phyloP scores from a whole-genome alignment of 2,113 vertebrate species.

The Struthidea cinerea region DNA sequence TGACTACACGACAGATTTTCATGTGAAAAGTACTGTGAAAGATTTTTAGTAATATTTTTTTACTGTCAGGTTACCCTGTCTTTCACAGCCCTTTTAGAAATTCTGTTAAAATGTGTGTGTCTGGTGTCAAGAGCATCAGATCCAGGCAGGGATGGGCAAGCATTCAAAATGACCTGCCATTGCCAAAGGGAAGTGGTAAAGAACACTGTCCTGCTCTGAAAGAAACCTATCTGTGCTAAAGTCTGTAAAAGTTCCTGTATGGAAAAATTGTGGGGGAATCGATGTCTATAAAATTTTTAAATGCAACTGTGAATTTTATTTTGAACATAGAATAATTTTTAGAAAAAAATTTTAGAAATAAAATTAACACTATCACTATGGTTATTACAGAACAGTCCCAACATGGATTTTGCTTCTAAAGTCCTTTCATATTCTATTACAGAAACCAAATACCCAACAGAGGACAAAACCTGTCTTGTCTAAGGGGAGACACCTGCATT shows the following conservation, averaged over 20 bases:
- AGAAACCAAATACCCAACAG: neutral
- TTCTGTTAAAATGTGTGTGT: slow-evolving; percentile 13
- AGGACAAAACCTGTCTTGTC: neutral
- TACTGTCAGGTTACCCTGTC: slow-evolving; percentile 13
- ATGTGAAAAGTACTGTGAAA: neutral
- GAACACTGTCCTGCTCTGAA: neutral
- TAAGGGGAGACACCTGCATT: neutral
- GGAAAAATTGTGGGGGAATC: neutral
- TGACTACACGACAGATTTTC: neutral
- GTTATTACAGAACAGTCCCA: neutral
- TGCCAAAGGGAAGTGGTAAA: neutral
- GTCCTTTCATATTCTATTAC: neutral
- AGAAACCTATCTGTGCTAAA: neutral
- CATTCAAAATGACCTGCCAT: slow-evolving; percentile 29
- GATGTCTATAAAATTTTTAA: neutral
- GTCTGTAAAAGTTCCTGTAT: neutral
- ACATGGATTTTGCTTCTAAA: neutral
- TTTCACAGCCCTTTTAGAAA: slow-evolving; percentile 19
- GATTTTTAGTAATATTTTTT: slow-evolving; percentile 29
- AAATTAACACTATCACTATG: accelerated
- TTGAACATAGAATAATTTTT: neutral
- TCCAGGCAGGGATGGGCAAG: slow-evolving; percentile 19
- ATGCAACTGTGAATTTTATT: neutral
- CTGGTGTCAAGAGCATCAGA: slow-evolving; percentile 24
- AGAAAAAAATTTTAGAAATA: neutral